Conservation (phyloP, 2,797 vertebrate species). For the Macropodus opercularis region DNA sequence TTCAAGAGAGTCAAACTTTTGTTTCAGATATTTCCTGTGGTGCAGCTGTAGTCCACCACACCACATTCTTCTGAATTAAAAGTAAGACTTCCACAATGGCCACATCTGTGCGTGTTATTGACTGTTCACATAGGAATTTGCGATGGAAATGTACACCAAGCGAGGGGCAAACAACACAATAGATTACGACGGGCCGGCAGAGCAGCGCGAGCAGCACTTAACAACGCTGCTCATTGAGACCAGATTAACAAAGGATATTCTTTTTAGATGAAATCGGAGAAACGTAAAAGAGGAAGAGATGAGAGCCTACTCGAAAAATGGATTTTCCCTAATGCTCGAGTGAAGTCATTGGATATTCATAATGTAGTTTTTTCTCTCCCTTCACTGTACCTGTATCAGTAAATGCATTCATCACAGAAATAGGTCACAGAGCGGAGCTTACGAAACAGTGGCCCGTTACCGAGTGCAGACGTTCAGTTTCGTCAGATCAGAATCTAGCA, state of each 20-base stretch:
- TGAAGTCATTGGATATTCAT: conserved; percentile 34
- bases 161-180: conserved; percentile 64
- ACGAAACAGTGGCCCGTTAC: conserved; percentile 51
- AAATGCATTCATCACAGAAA: conserved; percentile 49
- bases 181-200: conserved; percentile 68
- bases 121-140: conserved; percentile 76
- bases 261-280: conserved; percentile 72
- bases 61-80: conserved; percentile 53
- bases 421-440: conserved; percentile 61
- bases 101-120: conserved; percentile 69
- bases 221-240: conserved; percentile 64
- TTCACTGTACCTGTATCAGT: conserved; percentile 49
- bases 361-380: conserved; percentile 35
- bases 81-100: conserved; percentile 48
- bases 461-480: conserved; percentile 57
- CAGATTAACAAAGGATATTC: conserved; percentile 77
- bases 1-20: conserved; percentile 14
- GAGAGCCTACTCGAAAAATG: conserved; percentile 49
- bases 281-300: conserved; percentile 51
- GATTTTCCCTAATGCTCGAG: conserved; percentile 50
- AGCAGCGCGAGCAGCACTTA: conserved; percentile 59
- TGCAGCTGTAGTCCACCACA: conserved; percentile 33
- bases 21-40: conserved; percentile 20
- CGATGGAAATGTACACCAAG: conserved; percentile 62
- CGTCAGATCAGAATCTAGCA: conserved; percentile 52